phyloP scores from a whole-genome alignment of 2,888 invertebrate genomes.

The Hartigia nigra region DNA sequence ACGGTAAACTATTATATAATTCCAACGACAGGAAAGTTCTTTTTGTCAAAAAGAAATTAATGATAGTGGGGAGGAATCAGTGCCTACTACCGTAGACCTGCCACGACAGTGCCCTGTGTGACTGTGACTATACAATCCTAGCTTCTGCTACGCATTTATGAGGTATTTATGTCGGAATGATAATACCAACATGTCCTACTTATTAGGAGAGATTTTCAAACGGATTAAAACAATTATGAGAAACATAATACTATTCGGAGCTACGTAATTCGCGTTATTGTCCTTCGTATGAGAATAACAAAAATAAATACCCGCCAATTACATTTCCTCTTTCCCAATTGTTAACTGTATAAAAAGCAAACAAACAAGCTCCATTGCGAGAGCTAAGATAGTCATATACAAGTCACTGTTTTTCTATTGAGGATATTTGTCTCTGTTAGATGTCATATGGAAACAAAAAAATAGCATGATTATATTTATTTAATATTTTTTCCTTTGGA shows the following conservation, averaged over 20 bases:
- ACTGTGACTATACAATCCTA: slow-evolving; percentile 65
- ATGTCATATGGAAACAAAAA: not conserved
- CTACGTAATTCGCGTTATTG: not conserved
- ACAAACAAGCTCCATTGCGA: not conserved
- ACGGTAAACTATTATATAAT: slow-evolving; percentile 46
- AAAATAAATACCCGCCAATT: not conserved
- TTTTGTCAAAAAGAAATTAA: slow-evolving; percentile 59
- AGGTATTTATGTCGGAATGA: slow-evolving; percentile 66
- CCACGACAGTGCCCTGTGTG: slow-evolving; percentile 65
- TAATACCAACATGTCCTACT: slow-evolving; percentile 61
- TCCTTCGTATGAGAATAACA: not conserved
- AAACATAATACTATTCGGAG: not conserved
- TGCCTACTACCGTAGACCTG: slow-evolving; percentile 65
- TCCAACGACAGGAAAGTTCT: slow-evolving; percentile 56
- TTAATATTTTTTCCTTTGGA: not conserved
- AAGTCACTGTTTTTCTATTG: not conserved
- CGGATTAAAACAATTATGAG: not conserved
- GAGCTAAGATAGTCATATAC: not conserved
- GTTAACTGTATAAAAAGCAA: not conserved
- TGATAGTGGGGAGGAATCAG: slow-evolving; percentile 64
- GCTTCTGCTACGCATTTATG: slow-evolving; percentile 65
- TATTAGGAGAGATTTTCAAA: slow-evolving; percentile 37
- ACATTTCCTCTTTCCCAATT: not conserved
- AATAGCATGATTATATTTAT: not conserved
- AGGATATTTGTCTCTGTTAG: not conserved